Conservation (phyloP, 2,113 vertebrate species). For the Pachyramphus minor region DNA sequence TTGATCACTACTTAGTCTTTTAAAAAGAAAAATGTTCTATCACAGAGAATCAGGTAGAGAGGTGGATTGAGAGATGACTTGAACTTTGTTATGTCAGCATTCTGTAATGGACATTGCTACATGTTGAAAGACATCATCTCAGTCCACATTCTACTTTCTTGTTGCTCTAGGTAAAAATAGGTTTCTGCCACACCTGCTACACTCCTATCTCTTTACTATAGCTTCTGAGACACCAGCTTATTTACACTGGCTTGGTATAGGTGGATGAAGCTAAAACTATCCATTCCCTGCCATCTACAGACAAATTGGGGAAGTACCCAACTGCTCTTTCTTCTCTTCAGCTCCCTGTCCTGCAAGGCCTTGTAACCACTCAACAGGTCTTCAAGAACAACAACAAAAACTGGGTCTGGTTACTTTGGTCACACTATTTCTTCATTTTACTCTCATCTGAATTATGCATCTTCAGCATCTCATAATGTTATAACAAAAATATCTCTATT, state of each 20-base stretch:
- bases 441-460: not conserved
- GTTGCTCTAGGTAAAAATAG: not conserved
- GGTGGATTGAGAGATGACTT: accelerated
- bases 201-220: not conserved
- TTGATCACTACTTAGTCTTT: not conserved
- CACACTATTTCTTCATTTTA: not conserved
- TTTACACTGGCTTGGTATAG: not conserved
- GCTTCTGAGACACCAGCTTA: not conserved
- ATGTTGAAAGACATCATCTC: not conserved
- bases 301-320: not conserved
- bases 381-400: not conserved
- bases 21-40: not conserved
- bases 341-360: not conserved
- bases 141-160: not conserved
- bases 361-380: not conserved
- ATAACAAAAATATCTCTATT: not conserved
- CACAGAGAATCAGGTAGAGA: not conserved
- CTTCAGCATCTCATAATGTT: not conserved
- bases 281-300: not conserved
- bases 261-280: not conserved
- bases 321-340: not conserved
- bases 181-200: not conserved
- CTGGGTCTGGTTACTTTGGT: not conserved
- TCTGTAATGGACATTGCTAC: not conserved
- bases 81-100: not conserved